Percentiles rank a stretch among this genome's conserved stretches.
phyloP scores from a whole-genome alignment of 2,888 invertebrate genomes.

The Neoaliturus tenellus region DNA sequence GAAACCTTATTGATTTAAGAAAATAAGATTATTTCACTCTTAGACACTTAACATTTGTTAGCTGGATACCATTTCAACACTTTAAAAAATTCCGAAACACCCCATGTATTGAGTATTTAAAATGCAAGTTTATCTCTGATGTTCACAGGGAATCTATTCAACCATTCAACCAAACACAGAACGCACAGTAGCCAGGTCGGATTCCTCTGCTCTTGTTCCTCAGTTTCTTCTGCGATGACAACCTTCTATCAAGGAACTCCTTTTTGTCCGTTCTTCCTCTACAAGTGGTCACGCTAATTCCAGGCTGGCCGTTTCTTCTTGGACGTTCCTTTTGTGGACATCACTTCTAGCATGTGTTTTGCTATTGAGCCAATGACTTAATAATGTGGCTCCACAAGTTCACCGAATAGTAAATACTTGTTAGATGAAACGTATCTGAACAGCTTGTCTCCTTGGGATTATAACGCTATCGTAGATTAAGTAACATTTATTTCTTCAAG shows the following conservation, averaged over 20 bases:
- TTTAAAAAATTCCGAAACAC: too few relatives aligned
- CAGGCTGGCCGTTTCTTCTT: not conserved
- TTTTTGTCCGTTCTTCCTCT: slow-evolving; percentile 4
- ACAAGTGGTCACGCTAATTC: slow-evolving; percentile 37
- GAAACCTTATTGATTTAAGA: too few relatives aligned
- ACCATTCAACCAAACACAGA: not conserved
- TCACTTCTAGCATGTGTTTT: slow-evolving; percentile 26
- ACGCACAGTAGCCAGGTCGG: not conserved
- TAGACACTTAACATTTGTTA: too few relatives aligned
- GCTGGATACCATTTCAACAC: too few relatives aligned
- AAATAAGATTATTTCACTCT: too few relatives aligned
- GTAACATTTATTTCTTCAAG: too few relatives aligned
- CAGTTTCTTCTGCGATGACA: slow-evolving; percentile 35
- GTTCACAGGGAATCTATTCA: too few relatives aligned
- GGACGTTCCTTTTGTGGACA: slow-evolving; percentile 24
- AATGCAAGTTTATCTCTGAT: too few relatives aligned
- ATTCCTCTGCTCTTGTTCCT: not conserved
- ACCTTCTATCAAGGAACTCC: slow-evolving; percentile 24
- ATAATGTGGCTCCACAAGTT: not conserved
- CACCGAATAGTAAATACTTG: not conserved
- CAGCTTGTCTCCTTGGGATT: not conserved
- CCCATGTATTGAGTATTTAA: too few relatives aligned
- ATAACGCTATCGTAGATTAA: too few relatives aligned
- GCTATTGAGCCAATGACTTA: not conserved
- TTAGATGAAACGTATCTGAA: not conserved